A percentile compares a stretch with the other conserved stretches of the same genome.
Conservation (phyloP, 2,113 vertebrate genomes). For the chimpanzee (Pan troglodytes) region NHGRI_mPanTro3-v2.1_pri NC_072401.2:12786501-12787000, state of each 20-base stretch:
- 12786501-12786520: not conserved
- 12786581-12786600: not conserved
- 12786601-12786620: not conserved
- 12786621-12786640: not conserved
- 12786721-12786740: not conserved
- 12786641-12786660: not conserved
- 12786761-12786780: not conserved
- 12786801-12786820: not conserved
- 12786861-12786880: not conserved
- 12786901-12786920: not conserved
- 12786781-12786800: not conserved
- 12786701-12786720: not conserved
- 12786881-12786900: not conserved
- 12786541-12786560: not conserved
- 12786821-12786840: not conserved
- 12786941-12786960: not conserved
- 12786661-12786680: not conserved
- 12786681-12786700: not conserved
- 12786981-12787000: not conserved
- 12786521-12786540: not conserved
- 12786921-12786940: not conserved
- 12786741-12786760: not conserved
- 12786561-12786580: not conserved
- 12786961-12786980: not conserved
- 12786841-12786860: not conserved